Percentiles rank a stretch among this genome's conserved stretches.
Evolutionary conservation across 2,113 vertebrate species (phyloP).

Genomic region (Gavia stellata): DNA sequence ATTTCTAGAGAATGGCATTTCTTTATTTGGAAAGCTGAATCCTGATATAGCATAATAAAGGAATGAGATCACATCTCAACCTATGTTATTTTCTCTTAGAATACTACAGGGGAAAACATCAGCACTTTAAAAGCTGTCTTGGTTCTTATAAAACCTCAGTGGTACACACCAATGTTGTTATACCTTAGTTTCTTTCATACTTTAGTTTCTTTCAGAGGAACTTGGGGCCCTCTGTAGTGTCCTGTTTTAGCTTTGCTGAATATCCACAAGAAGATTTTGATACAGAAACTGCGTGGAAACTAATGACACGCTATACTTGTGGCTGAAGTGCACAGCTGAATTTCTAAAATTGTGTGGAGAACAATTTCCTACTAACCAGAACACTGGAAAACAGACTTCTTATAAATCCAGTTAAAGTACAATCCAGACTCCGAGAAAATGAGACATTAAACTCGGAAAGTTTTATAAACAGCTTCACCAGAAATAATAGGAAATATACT

Average conservation of each 20-base stretch:
- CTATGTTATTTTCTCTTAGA: neutral
- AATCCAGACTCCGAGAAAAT: neutral
- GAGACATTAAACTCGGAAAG: neutral
- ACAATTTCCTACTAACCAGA: neutral
- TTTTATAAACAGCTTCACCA: neutral
- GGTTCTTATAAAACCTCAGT: neutral
- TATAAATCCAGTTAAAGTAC: neutral
- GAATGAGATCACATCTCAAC: neutral
- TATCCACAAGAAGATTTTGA: neutral
- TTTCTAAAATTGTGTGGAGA: neutral
- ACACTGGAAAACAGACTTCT: neutral
- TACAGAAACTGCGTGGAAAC: neutral
- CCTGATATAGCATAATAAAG: neutral
- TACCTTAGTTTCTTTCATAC: neutral
- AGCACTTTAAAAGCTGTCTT: neutral
- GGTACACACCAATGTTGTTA: neutral
- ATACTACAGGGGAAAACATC: neutral
- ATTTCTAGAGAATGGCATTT: neutral
- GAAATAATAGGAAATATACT: neutral
- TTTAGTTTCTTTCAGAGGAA: neutral
- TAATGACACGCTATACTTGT: neutral
- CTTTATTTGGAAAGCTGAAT: neutral
- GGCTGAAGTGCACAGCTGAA: neutral
- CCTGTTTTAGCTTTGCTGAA: neutral
- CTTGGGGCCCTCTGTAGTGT: neutral